Evolutionary conservation across 2,113 vertebrate genomes (phyloP).

Genomic region (Solea solea): DNA sequence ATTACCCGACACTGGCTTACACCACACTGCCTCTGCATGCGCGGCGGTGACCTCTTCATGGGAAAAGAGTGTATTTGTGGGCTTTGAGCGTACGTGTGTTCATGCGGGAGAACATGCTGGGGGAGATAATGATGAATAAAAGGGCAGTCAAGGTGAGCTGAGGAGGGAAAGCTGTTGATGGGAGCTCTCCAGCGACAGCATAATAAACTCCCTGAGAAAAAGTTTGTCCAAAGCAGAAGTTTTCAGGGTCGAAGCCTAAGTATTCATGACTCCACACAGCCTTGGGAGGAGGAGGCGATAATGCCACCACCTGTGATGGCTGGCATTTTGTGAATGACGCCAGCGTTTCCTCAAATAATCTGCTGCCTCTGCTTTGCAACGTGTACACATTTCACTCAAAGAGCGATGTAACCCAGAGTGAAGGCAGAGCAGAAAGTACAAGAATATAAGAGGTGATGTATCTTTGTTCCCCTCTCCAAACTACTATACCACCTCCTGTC

Average conservation of each 20-base stretch:
- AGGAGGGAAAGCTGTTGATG: slow-evolving; percentile 42
- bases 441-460: neutral
- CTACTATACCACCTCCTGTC: slow-evolving; percentile 7
- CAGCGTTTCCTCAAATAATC: slow-evolving; percentile 33
- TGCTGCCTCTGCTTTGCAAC: slow-evolving; percentile 16
- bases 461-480: slow-evolving; percentile 1
- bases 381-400: slow-evolving; percentile 18
- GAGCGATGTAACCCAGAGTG: slow-evolving; percentile 13
- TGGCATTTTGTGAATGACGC: slow-evolving; percentile 50
- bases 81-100: slow-evolving; percentile 12
- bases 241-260: slow-evolving; percentile 49
- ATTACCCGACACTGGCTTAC: slow-evolving; percentile 30
- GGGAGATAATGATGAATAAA: slow-evolving; percentile 60
- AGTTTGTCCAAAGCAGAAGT: slow-evolving; percentile 39
- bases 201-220: slow-evolving; percentile 47
- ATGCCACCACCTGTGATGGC: slow-evolving; percentile 41
- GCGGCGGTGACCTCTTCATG: slow-evolving; percentile 55
- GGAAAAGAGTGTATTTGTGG: slow-evolving; percentile 13
- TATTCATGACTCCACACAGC: slow-evolving; percentile 26
- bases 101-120: slow-evolving; percentile 28
- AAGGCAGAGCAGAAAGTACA: neutral
- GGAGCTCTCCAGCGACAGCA: slow-evolving; percentile 30
- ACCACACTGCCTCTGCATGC: slow-evolving; percentile 33
- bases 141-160: slow-evolving; percentile 67
- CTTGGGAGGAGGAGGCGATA: slow-evolving; percentile 20